phyloP scores from a whole-genome alignment of 2,888 invertebrate genomes.

The Cremastinae sp. region DNA sequence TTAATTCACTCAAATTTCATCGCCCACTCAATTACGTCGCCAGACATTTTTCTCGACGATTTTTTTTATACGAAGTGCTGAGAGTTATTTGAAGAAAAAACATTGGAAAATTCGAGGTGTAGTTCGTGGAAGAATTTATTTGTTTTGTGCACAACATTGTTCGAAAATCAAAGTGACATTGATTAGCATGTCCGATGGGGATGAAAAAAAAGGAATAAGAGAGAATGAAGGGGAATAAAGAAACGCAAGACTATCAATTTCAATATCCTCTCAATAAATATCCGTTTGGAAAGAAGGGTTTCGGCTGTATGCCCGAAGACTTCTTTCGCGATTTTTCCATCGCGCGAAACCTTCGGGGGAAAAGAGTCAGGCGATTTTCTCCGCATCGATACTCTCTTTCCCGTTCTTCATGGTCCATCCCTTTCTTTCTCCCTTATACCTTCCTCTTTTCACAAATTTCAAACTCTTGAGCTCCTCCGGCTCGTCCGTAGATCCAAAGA shows the following conservation, averaged over 20 bases:
- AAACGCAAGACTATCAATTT: conserved; percentile 71
- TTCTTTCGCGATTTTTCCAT: conserved; percentile 41
- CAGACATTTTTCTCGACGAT: too few species aligned
- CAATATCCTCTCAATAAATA: conserved; percentile 76
- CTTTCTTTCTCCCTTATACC: conserved; percentile 7
- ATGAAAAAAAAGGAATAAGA: too few species aligned
- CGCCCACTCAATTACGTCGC: too few species aligned
- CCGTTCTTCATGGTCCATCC: conserved; percentile 43
- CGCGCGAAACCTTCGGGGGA: conserved; percentile 28
- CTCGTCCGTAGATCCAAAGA: conserved; percentile 41
- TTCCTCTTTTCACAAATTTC: conserved; percentile 1
- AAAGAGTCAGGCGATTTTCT: conserved; percentile 52
- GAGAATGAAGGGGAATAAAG: too few species aligned
- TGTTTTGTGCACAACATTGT: neutral
- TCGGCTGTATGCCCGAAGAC: conserved; percentile 37
- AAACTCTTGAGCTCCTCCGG: too few species aligned
- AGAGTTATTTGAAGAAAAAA: too few species aligned
- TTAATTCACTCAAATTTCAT: neutral
- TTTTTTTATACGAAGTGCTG: too few species aligned
- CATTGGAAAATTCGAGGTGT: neutral
- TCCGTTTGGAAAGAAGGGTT: conserved; percentile 69
- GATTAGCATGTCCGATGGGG: conserved; percentile 76
- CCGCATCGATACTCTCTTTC: conserved; percentile 50
- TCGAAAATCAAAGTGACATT: conserved; percentile 58
- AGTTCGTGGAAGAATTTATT: too few species aligned